Base-by-base conservation (phyloP, 2,888 invertebrate genomes). In the Odontocolon sp. region DNA sequence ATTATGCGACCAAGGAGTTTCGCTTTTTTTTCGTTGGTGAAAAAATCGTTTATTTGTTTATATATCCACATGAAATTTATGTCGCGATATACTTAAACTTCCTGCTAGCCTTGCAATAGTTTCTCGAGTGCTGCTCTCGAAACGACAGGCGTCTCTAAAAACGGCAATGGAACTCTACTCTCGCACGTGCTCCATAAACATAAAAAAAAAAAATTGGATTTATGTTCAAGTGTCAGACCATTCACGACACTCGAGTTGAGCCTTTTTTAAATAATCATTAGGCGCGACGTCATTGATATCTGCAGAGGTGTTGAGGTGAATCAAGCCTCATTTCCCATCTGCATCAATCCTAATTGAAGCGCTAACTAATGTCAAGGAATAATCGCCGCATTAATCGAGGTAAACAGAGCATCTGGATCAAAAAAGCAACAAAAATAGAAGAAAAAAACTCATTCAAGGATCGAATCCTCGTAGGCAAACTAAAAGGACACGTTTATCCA, bases 41-140 rank as follows among this genome's bases (percentile, higher is more conserved):
- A n/a, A n/a, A n/a, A n/a, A n/a, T n/a, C n/a, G n/a, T n/a, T n/a
- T n/a, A n/a, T n/a, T n/a, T n/a, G n/a, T n/a, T n/a, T n/a, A n/a
- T n/a, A n/a, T n/a, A n/a, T n/a, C n/a, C n/a, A n/a, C n/a, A n/a
- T n/a, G n/a, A n/a, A n/a, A n/a, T n/a, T n/a, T n/a, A n/a, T n/a
- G n/a, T n/a, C n/a, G 18, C 38, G 8, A 73, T 9, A 6, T 56
- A 47, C 70, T 68, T 11, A 57, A 64, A 59, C 76, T 76, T 63
- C 76, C 71, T 63, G 76, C 52, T 68, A 63, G 45, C 78, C 78
- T 78, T 76, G 78, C 76, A 45, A 72, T 75, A 11, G 45, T 76
- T 78, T 75, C 61, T 71, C 61, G 56, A 67, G 18, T 16, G 31
- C 31, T 33, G 8, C 16, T 45, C 5, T 45, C 66, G 33, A 23